Base-by-base conservation (phyloP, 2,113 vertebrate genomes). In the Plectropomus leopardus region DNA sequence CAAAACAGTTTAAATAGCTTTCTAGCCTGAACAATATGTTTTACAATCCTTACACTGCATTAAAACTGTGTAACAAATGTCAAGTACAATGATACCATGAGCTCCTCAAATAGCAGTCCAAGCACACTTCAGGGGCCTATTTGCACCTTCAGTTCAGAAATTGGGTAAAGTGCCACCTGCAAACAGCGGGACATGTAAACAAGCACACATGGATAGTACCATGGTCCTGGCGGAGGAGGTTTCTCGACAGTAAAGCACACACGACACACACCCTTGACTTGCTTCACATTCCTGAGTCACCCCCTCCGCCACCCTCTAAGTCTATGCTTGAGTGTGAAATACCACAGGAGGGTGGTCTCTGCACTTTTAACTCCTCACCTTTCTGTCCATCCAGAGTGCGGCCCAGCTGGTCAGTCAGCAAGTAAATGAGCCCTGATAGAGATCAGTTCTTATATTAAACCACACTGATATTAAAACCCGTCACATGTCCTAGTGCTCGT, bases 401-500 rank as follows among this genome's bases (percentile, higher is more conserved):
- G 87, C 76, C 69, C 65, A 83, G 55, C 82, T 86, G 90, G 75
- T 88, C 89, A 92, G 68, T 84, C 78, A 86, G 72, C 54, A 61
- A 82, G 85, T 70, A 84, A 66, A 63, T 54, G 78, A 83, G 87
- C 80, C 83, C 85, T 83, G 3, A 90, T 72, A 85, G 76, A 89
- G 88, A 89, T 91, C 80, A 59, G 72, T 69, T 90, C 82, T 90
- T 91, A 91, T 88, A 95, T 93, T 94, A 94, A 92, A 94, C 83
- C 85, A 50, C 84, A 82, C 78, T 92, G 92, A 91, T 89, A 95
- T 93, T 94, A 95, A 81, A 87, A 92, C 78, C 79, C 34, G 84
- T 86, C 90, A 95, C 92, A 93, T 94, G 93, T 85, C 77, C 51
- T 65, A 55, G 30, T 50, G 83, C 75, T 85, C n/a, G 34, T 32